phyloP scores from a whole-genome alignment of 2,888 invertebrate genomes.

The Drosophila borborema region DNA sequence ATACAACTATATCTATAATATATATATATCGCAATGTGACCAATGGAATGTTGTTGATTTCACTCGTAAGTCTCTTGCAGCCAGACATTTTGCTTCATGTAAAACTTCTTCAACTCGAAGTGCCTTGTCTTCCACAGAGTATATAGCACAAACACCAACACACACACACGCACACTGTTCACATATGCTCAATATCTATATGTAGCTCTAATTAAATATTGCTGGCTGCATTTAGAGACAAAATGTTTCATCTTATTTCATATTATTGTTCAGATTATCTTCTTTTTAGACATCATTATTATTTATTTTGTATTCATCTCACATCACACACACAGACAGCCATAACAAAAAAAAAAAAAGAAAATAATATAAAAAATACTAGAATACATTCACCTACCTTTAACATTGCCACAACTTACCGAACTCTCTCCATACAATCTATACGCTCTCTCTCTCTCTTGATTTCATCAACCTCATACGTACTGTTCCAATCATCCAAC shows the following conservation, averaged over 20 bases:
- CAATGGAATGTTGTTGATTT: conserved; percentile 20
- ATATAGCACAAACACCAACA: neutral
- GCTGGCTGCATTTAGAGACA: conserved; percentile 4
- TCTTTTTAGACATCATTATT: neutral
- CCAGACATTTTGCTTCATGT: conserved; percentile 19
- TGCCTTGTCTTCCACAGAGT: conserved; percentile 29
- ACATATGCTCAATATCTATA: neutral
- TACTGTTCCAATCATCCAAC: conserved; percentile 38
- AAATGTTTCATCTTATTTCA: neutral
- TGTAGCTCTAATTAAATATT: neutral
- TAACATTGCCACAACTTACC: conserved; percentile 46
- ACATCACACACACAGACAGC: neutral
- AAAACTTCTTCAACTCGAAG: conserved; percentile 12
- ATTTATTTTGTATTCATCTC: conserved; percentile 2
- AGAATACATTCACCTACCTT: conserved; percentile 31
- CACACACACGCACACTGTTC: neutral
- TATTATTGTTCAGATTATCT: neutral
- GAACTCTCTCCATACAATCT: conserved; percentile 43
- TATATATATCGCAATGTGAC: neutral
- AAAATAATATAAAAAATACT: neutral
- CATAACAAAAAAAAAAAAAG: neutral
- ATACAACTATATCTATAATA: no score
- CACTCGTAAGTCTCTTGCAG: conserved; percentile 11
- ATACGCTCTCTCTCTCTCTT: conserved; percentile 58
- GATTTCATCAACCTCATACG: conserved; percentile 52